phyloP scores from a whole-genome alignment of 2,888 invertebrate genomes.

The Anthrax anthrax region DNA sequence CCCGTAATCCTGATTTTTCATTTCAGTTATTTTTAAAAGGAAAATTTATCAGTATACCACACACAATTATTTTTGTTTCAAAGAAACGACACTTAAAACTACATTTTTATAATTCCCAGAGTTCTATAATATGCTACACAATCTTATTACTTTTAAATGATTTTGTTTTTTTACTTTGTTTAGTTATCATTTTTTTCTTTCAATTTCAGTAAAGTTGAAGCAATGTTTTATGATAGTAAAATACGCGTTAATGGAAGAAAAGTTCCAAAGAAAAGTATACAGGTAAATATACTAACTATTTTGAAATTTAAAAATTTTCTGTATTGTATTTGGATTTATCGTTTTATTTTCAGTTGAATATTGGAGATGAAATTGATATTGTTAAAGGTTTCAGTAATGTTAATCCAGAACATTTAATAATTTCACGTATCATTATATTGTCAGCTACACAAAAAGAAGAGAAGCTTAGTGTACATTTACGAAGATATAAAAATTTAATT shows the following conservation, averaged over 20 bases:
- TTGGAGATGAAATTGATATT: conserved; percentile 66
- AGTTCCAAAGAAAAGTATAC: conserved; percentile 56
- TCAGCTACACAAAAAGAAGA: conserved; percentile 41
- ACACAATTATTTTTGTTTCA: too few species aligned
- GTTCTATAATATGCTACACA: too few species aligned
- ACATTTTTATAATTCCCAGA: too few species aligned
- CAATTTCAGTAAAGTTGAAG: conserved; percentile 56
- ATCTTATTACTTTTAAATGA: too few species aligned
- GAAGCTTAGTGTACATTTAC: conserved; percentile 42
- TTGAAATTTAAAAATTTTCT: too few species aligned
- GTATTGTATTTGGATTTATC: not conserved
- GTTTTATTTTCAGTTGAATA: conserved; percentile 37
- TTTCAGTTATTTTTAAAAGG: too few species aligned
- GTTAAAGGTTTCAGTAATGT: conserved; percentile 49
- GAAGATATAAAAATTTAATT: conserved; percentile 52
- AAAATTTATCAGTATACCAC: too few species aligned
- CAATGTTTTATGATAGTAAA: conserved; percentile 64
- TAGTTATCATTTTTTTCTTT: too few species aligned
- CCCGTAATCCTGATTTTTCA: too few species aligned
- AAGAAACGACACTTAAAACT: too few species aligned
- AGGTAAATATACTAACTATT: conserved; percentile 38
- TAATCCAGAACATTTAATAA: conserved; percentile 53
- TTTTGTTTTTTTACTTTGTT: too few species aligned
- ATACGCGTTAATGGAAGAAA: conserved; percentile 66
- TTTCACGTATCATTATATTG: conserved; percentile 54